phyloP scores from a whole-genome alignment of 2,888 invertebrate species.

The Troides oblongomaculatus region DNA sequence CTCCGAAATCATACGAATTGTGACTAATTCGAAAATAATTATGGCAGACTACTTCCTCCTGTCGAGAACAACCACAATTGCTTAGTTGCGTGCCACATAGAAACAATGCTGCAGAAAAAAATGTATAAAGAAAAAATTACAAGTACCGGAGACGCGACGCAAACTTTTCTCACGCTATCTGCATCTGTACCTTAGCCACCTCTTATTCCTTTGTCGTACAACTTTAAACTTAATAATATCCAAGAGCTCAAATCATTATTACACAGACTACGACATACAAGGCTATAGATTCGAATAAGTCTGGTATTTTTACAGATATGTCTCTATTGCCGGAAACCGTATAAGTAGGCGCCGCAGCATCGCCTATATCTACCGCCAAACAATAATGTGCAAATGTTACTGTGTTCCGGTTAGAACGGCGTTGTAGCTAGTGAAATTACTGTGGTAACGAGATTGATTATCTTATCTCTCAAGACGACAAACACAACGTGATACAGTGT shows the following conservation, averaged over 20 bases:
- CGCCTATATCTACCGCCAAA: too few species aligned
- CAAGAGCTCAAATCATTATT: neutral
- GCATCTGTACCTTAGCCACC: neutral
- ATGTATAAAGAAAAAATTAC: constrained; percentile 39
- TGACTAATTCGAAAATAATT: constrained; percentile 75
- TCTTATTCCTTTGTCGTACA: constrained; percentile 6
- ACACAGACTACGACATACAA: neutral
- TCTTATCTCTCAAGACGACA: too few species aligned
- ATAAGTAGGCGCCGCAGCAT: too few species aligned
- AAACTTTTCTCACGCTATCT: constrained; percentile 27
- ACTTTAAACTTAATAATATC: neutral
- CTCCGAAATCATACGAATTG: constrained; percentile 54
- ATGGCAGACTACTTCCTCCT: constrained; percentile 63
- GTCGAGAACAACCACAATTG: constrained; percentile 67
- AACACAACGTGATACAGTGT: too few species aligned
- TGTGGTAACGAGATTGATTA: too few species aligned
- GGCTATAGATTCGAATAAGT: neutral
- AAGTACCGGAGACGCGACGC: constrained; percentile 35
- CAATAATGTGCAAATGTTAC: too few species aligned
- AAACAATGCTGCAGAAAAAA: constrained; percentile 60
- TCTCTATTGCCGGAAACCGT: too few species aligned
- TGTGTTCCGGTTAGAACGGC: too few species aligned
- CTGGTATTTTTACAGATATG: too few species aligned
- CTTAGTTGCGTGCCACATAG: constrained; percentile 62
- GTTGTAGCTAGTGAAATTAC: too few species aligned